Evolutionary conservation across 1,140 invertebrate species (phyloP), one percentile per base, ranked within the genome.

Genomic region (Lepidurus apus): DNA sequence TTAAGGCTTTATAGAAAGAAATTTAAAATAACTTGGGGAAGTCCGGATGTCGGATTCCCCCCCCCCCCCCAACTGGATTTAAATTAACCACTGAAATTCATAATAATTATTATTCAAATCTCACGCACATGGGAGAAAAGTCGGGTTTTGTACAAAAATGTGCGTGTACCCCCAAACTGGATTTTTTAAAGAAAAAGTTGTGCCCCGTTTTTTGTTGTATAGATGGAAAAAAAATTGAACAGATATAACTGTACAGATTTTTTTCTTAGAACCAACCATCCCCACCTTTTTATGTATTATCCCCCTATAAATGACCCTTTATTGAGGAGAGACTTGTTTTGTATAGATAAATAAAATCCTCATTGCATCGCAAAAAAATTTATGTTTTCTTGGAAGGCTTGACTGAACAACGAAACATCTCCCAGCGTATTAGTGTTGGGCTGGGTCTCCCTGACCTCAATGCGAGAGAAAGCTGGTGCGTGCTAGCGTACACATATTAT

Each of bases 271-370:
- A 65, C 17, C 17, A 65, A n/a, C 21, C 53, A 9, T 21, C 53
- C n/a, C 53, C 53, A 7, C 17, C 6, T 65, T 65, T 65, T 47
- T 47, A 17, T 65, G 53, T 65, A 17, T 65, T 13, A 13, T 65
- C 1, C 53, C 53, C 53, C 53, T 65, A 65, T 65, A 65, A 65
- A 65, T 65, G 53, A 65, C 53, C 53, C 53, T 65, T 65, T 65
- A 65, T 65, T 65, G 53, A 78, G 74, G 74, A 79, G 78, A 79
- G 78, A 74, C 78, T 79, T 79, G 78, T 79, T 79, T 79, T 79
- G 78, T 79, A 79, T 79, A 79, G 78, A 79, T 79, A 74, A 79
- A 73, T 74, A 79, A 77, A 79, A 79, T 45, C 78, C 75, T 79
- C 78, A 79, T 74, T 74, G 78, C 78, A 79, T 79, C 78, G 78